Base-by-base conservation (phyloP, 2,113 vertebrate species). In the Sorex fumeus region DNA sequence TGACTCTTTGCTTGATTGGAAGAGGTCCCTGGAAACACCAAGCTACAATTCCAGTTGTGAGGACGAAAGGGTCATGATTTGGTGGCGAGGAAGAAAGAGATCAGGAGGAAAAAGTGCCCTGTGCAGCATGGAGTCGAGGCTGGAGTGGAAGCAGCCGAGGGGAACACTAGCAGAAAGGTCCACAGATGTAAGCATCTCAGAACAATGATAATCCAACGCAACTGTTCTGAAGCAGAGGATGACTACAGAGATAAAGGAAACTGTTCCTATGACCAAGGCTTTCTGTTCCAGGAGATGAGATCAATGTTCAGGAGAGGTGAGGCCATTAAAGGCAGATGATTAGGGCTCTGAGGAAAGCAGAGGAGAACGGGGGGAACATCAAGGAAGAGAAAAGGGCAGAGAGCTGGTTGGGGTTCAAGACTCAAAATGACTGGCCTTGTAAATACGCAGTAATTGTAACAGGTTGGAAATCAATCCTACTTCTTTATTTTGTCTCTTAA, bases 401-500 rank as follows among this genome's bases (percentile, higher is more conserved):
- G 23, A 71, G 36, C 15, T 71, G 50, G 16, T 81, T 83, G 57
- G 23, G 53, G 88, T 79, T 88, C 47, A 71, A 90, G 70, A 78
- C 25, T 82, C 43, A 70, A 66, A 88, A 57, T 16, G n/a, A 62
- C 64, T 77, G 32, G 45, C 7, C 18, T 80, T 76, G 36, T 67
- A 87, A 90, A 93, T 78, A 93, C 60, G 76, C 77, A 78, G 4
- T 60, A 60, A 60, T 60, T 84, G 69, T 70, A 90, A 82, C 36
- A 80, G 34, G 36, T 6, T 88, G 36, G 70, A 90, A 84, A 78
- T 74, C 69, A 92, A 70, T 80, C 23, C 34, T 9, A 57, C 69
- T 91, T 93, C 70, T 71, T 96, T 96, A n/a, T 88, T n/a, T 77
- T 40, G 34, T 64, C 70, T 75, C 60, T 91, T 74, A 66, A n/a